Percentiles rank a stretch among this genome's conserved stretches.
Conservation (phyloP, 2,888 invertebrate species). For the Phorcus lineatus region DNA sequence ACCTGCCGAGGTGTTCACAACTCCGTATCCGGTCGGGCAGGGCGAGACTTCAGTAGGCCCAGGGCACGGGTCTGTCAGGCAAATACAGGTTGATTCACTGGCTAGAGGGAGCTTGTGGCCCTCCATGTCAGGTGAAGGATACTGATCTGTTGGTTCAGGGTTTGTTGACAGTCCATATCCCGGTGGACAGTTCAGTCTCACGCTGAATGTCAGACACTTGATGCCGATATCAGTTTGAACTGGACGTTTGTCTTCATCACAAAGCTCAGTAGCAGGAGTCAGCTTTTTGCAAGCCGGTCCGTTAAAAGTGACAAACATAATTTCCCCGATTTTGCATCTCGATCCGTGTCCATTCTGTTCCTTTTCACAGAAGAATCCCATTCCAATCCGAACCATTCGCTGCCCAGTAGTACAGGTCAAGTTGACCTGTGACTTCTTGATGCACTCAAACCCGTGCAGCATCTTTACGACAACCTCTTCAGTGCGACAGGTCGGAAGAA, state of each 20-base stretch:
- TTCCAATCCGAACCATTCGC: conserved; percentile 3
- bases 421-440: conserved; percentile 32
- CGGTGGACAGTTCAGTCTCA: conserved; percentile 40
- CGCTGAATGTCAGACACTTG: conserved; percentile 33
- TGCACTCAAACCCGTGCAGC: conserved; percentile 35
- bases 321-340: conserved; percentile 33
- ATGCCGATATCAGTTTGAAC: conserved; percentile 27
- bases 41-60: not conserved
- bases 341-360: not conserved
- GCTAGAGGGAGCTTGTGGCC: not conserved
- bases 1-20: not conserved
- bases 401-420: conserved; percentile 34
- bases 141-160: conserved; percentile 25
- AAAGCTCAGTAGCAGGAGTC: conserved; percentile 28
- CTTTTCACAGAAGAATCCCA: conserved; percentile 26
- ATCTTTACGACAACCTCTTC: conserved; percentile 31
- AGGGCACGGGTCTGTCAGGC: not conserved
- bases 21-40: conserved; percentile 15
- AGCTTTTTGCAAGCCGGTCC: conserved; percentile 31
- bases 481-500: conserved; percentile 28
- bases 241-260: conserved; percentile 43
- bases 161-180: conserved; percentile 29
- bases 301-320: conserved; percentile 23
- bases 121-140: not conserved
- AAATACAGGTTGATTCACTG: conserved; percentile 12